Conservation (phyloP, 2,113 vertebrate species). For the Rhadina sibilatrix region DNA sequence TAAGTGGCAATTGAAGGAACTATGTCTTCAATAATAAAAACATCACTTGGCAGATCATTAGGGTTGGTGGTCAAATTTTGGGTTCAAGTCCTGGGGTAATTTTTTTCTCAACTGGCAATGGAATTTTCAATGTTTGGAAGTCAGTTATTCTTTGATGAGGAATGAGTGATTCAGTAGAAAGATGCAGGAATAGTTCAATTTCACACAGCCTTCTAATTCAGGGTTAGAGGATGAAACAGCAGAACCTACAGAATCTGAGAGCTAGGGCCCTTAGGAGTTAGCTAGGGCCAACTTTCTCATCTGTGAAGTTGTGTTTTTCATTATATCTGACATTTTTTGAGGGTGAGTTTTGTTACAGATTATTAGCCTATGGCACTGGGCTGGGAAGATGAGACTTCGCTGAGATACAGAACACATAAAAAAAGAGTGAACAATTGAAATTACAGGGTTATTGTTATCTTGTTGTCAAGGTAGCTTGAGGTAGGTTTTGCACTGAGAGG, state of each 20-base stretch:
- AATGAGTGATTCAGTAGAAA: slow-evolving; percentile 28
- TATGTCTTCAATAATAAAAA: not conserved
- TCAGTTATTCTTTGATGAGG: not conserved
- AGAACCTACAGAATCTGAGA: slow-evolving; percentile 20
- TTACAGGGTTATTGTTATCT: slow-evolving; percentile 70
- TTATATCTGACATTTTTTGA: slow-evolving; percentile 72
- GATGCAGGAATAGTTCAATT: slow-evolving; percentile 13
- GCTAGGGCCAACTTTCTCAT: slow-evolving; percentile 37
- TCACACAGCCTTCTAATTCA: slow-evolving; percentile 48
- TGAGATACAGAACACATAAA: slow-evolving; percentile 57
- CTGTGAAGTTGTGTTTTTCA: slow-evolving; percentile 55
- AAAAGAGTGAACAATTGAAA: slow-evolving; percentile 66
- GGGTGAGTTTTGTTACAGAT: slow-evolving; percentile 66
- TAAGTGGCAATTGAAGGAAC: not conserved
- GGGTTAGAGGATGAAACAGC: slow-evolving; percentile 45
- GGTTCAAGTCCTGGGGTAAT: not conserved
- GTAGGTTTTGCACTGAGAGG: slow-evolving; percentile 65
- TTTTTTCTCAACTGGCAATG: not conserved
- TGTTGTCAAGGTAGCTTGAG: slow-evolving; percentile 70
- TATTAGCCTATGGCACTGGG: slow-evolving; percentile 73
- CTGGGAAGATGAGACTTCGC: slow-evolving; percentile 63
- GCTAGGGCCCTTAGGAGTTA: slow-evolving; percentile 58
- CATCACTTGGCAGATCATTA: not conserved
- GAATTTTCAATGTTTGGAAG: not conserved
- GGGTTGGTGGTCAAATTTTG: not conserved